phyloP scores from a whole-genome alignment of 2,113 vertebrate genomes.

The Amblyornis subalaris region DNA sequence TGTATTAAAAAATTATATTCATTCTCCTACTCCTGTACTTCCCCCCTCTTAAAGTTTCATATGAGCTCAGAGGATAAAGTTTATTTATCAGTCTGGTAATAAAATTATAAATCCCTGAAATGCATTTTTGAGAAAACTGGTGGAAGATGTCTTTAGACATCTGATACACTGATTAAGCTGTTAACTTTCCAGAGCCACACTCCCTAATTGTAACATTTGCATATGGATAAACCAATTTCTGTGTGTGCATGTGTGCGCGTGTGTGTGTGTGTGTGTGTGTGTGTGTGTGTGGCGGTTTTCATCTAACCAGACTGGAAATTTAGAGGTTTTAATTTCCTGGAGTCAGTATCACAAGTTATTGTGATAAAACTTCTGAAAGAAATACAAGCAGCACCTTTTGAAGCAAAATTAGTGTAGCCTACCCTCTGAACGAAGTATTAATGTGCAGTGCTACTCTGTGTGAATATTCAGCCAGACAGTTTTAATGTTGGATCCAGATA shows the following conservation, averaged over 20 bases:
- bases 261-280: not conserved
- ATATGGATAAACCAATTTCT: not conserved
- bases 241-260: not conserved
- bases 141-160: not conserved
- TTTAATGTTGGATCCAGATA: not conserved
- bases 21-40: not conserved
- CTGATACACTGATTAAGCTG: not conserved
- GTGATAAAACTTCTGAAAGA: not conserved
- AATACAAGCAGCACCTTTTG: not conserved
- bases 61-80: slow-evolving; percentile 1
- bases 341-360: not conserved
- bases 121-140: not conserved
- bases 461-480: not conserved
- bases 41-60: not conserved
- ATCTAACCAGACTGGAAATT: not conserved
- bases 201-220: not conserved
- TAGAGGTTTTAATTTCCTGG: slow-evolving; percentile 31
- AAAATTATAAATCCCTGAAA: not conserved
- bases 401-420: not conserved
- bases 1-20: not conserved
- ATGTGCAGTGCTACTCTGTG: not conserved
- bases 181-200: not conserved
- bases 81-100: slow-evolving; percentile 38
- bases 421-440: not conserved
- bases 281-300: not conserved